Percentiles rank a stretch among this genome's conserved stretches.
Evolutionary conservation across 2,888 invertebrate species (phyloP).

Genomic region (Copidosoma aretas): DNA sequence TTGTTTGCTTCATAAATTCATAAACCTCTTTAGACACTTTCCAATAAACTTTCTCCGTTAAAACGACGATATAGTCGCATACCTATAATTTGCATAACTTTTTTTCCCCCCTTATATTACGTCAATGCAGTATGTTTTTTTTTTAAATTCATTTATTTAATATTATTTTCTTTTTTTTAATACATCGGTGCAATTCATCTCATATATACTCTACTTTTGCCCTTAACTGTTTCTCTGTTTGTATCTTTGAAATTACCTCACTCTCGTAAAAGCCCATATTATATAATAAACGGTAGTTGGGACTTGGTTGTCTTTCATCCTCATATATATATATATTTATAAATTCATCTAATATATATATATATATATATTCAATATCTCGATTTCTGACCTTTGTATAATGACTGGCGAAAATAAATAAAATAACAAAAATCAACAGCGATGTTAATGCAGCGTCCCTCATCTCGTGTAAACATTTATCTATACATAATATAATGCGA

Average conservation of each 20-base stretch:
- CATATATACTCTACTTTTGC: slow-evolving; percentile 22
- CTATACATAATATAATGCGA: too few species aligned
- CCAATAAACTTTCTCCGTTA: slow-evolving; percentile 24
- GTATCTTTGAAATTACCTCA: background rate
- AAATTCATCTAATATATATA: slow-evolving; percentile 11
- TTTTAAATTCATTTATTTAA: slow-evolving; percentile 13
- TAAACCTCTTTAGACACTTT: slow-evolving; percentile 14
- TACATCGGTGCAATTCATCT: slow-evolving; percentile 26
- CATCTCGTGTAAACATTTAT: slow-evolving; percentile 22
- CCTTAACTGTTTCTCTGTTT: background rate
- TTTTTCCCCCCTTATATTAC: slow-evolving; percentile 8
- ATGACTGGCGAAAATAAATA: slow-evolving; percentile 27
- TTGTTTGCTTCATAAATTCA: slow-evolving; percentile 11
- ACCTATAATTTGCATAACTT: slow-evolving; percentile 35
- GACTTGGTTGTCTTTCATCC: slow-evolving; percentile 25
- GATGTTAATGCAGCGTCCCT: slow-evolving; percentile 21
- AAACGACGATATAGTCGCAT: slow-evolving; percentile 27
- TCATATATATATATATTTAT: background rate
- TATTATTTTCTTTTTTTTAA: slow-evolving; percentile 8
- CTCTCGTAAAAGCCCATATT: slow-evolving; percentile 30
- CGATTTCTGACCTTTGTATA: slow-evolving; percentile 19
- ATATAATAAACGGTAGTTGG: slow-evolving; percentile 36
- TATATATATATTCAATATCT: background rate
- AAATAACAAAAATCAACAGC: slow-evolving; percentile 35
- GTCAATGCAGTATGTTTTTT: slow-evolving; percentile 4